These are phyloP conservation scores for Clusia tigrina DNA, from an alignment of 2,888 invertebrate genomes.

Conservation along the genomic window DNA sequence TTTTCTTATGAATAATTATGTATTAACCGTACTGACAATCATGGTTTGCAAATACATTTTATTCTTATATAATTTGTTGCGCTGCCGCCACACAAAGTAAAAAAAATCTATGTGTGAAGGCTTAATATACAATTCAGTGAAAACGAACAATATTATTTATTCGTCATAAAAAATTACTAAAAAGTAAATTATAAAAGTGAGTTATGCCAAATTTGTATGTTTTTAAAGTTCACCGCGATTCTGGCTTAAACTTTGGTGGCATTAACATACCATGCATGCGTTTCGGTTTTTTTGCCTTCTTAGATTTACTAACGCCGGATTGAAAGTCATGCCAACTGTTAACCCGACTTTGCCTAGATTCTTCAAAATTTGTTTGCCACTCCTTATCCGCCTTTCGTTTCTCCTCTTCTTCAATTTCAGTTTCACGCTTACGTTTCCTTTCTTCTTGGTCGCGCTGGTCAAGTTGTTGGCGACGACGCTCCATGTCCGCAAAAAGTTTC, in stretches of 20 bases:
- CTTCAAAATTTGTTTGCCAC: slow-evolving; percentile 99
- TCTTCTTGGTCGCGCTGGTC: slow-evolving; percentile 93
- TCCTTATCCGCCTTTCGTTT: slow-evolving; percentile 89
- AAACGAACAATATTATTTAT: too few species aligned
- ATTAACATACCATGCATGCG: slow-evolving; percentile 81
- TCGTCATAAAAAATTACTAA: too few species aligned
- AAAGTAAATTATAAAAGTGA: too few species aligned
- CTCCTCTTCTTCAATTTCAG: slow-evolving; percentile 92
- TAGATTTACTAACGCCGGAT: slow-evolving; percentile 68
- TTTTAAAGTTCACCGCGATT: slow-evolving; percentile 73
- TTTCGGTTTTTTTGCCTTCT: slow-evolving; percentile 80
- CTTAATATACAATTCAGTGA: too few species aligned
- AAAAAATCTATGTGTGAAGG: too few species aligned
- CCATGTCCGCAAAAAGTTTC: slow-evolving; percentile 97
- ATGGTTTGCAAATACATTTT: too few species aligned
- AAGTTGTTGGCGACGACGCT: slow-evolving; percentile 85
- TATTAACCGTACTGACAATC: too few species aligned
- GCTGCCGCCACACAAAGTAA: too few species aligned
- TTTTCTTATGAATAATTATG: too few species aligned
- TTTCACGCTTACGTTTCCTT: slow-evolving; percentile 90
- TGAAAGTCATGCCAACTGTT: slow-evolving; percentile 94
- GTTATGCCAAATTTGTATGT: neutral
- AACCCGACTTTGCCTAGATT: slow-evolving; percentile 89
- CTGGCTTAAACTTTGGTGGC: slow-evolving; percentile 93
- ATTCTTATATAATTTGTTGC: too few species aligned